These are phyloP conservation scores for Dermatophagoides farinae DNA, from an alignment of 1,140 invertebrate genomes.

Conservation along the genomic window DNA sequence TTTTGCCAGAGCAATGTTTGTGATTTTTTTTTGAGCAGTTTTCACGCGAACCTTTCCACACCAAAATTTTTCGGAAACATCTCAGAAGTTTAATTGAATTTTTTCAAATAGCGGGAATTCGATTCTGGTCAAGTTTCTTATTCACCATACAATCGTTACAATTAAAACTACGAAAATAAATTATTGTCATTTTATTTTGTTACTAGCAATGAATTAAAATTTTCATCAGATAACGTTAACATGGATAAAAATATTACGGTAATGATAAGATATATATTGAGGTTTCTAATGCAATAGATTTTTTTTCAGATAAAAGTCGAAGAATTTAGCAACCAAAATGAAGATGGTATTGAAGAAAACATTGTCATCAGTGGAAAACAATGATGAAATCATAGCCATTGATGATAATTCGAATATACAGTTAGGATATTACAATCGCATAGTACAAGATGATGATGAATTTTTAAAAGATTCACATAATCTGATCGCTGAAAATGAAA, in stretches of 20 bases:
- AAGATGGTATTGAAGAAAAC: not conserved
- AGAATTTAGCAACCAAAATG: no score
- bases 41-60: not conserved
- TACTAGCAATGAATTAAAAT: no score
- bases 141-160: no score
- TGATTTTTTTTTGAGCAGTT: not conserved
- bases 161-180: no score
- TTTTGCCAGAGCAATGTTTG: no score
- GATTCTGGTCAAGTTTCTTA: not conserved
- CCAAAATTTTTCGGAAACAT: constrained; percentile 2
- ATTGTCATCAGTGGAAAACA: not conserved
- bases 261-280: no score
- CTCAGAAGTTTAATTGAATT: constrained; percentile 1
- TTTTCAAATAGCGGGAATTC: constrained; percentile 1
- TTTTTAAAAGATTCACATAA: not conserved
- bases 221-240: no score
- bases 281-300: no score
- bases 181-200: no score
- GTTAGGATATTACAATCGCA: not conserved
- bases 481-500: not conserved
- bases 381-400: not conserved
- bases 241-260: no score
- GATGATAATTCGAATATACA: not conserved
- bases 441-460: not conserved
- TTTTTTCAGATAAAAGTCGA: no score